Evolutionary conservation across 37 sponge, comb jelly and placozoan genomes (phyloP).

Genomic region (Tethya wilhelma): DNA sequence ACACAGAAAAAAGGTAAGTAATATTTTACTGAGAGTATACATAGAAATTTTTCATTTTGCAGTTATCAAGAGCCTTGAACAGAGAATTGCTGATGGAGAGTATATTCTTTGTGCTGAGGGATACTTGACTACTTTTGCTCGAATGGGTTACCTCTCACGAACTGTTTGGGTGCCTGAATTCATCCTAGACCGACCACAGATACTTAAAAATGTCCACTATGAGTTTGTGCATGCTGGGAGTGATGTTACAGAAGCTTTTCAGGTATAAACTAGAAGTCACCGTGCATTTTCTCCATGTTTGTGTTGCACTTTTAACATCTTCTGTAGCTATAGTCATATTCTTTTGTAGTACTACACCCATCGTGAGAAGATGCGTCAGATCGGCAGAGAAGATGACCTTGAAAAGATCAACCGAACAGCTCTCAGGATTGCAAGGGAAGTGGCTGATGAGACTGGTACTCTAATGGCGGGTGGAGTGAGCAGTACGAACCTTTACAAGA

Average conservation of each 20-base stretch:
- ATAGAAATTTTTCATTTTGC: too few species aligned
- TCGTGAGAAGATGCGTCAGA: constrained; percentile 45
- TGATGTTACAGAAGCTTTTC: constrained; percentile 71
- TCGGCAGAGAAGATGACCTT: constrained; percentile 54
- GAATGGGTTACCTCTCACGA: constrained; percentile 53
- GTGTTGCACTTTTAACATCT: neutral
- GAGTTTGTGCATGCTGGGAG: constrained; percentile 66
- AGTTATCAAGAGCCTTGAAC: too few species aligned
- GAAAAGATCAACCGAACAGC: constrained; percentile 63
- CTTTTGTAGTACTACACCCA: constrained; percentile 60
- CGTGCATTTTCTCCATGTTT: too few species aligned
- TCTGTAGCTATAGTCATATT: neutral
- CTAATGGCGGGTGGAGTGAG: constrained; percentile 62
- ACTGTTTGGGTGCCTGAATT: constrained; percentile 60
- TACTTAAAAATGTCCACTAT: constrained; percentile 40
- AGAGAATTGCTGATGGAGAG: constrained; percentile 51
- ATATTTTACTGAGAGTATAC: too few species aligned
- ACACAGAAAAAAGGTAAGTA: too few species aligned
- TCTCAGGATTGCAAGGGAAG: constrained; percentile 52
- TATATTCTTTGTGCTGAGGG: constrained; percentile 65
- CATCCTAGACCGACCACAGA: constrained; percentile 53
- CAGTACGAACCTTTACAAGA: constrained; percentile 43
- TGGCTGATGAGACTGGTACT: constrained; percentile 47
- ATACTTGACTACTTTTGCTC: constrained; percentile 46
- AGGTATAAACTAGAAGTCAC: too few species aligned